Evolutionary conservation across 2,113 vertebrate genomes (phyloP), one percentile per base, ranked within the genome.

Genomic region (Cinclus mexicanus): DNA sequence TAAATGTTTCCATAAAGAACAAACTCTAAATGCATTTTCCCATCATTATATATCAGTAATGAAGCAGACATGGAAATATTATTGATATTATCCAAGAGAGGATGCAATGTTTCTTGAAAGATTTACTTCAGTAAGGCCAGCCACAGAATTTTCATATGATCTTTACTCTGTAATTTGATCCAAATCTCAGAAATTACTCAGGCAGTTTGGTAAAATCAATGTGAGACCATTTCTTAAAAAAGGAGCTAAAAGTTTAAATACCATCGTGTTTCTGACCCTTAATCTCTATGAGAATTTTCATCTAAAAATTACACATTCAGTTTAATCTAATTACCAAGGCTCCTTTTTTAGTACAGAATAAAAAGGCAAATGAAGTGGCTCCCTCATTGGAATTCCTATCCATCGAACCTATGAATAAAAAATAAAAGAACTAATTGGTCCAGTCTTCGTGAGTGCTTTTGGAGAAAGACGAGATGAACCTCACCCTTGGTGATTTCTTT

Each of bases 221-320:
- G 57, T 44, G 61, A 89, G 31, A 59, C 4, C 41, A 35, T 25
- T 60, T 29, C 23, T 65, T 75, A 47, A 67, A 92, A 86, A 83
- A 68, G 53, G 41, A 86, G 35, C 53, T 72, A 63, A 61, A 95
- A 84, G 14, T 93, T 95, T 91, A 87, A 96, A 95, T 52, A 67
- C 5, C 69, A 16, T 83, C 47, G 28, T 59, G 12, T 10, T 21
- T 84, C 77, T 89, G 42, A 91, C 81, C 60, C 63, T 93, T 87
- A 57, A 78, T 71, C 56, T 93, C 16, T 9, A 12, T 35, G 44
- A 71, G 60, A 87, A 87, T 63, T 33, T 75, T 87, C 26, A 68
- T 67, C 47, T 89, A 67, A 93, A 87, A 94, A 81, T 83, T 52
- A 47, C 8, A 59, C 17, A 52, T 89, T 59, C 28, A 9, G 6